Evolutionary conservation across 1,140 invertebrate genomes (phyloP).

Genomic region (Subanguina moxae): DNA sequence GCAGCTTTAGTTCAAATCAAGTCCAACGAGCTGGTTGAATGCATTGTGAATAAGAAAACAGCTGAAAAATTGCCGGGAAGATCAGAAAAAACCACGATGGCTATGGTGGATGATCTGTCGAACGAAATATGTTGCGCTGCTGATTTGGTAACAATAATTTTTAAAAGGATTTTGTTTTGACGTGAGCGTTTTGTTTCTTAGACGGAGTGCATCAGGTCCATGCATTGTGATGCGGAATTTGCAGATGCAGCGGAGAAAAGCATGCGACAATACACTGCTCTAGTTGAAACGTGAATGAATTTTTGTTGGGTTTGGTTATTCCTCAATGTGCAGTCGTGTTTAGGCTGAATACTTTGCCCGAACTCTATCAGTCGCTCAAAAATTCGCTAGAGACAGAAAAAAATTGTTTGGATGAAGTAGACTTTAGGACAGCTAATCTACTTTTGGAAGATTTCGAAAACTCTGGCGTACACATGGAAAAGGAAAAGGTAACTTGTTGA

Average conservation of each 20-base stretch:
- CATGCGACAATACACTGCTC: constrained; percentile 35
- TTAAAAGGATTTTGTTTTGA: constrained; percentile 1
- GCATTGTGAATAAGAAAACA: background rate
- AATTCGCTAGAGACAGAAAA: constrained; percentile 29
- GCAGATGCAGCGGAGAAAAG: too few relatives aligned
- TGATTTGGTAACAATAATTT: constrained; percentile 47
- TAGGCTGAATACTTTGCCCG: constrained; percentile 40
- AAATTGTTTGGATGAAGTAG: constrained; percentile 24
- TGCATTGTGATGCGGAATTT: constrained; percentile 34
- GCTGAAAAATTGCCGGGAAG: background rate
- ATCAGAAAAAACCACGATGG: too few relatives aligned
- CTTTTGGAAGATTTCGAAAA: too few relatives aligned
- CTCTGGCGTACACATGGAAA: too few relatives aligned
- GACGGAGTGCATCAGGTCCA: background rate
- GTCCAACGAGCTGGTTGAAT: background rate
- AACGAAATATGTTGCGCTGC: constrained; percentile 40
- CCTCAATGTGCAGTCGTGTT: constrained; percentile 12
- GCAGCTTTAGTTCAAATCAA: background rate
- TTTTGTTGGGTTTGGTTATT: too few relatives aligned
- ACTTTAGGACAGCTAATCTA: constrained; percentile 24
- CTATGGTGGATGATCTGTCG: constrained; percentile 39
- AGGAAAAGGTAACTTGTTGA: too few relatives aligned
- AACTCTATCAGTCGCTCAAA: too few relatives aligned
- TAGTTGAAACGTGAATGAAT: constrained; percentile 37
- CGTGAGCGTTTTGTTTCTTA: background rate